Evolutionary conservation across 2,888 invertebrate species (phyloP).

Genomic region (Bombylius discolor): DNA sequence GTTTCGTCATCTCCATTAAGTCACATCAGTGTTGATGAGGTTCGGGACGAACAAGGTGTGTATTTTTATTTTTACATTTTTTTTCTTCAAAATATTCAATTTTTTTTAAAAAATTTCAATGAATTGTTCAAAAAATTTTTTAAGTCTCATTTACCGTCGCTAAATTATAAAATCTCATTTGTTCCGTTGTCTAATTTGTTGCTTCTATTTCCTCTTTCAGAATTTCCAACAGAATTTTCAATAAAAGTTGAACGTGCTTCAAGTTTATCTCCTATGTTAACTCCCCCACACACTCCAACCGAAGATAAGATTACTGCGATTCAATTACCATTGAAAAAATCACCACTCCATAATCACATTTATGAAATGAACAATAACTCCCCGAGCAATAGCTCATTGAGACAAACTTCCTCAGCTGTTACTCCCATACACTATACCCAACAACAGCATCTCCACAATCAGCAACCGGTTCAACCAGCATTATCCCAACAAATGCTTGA

Average conservation of each 20-base stretch:
- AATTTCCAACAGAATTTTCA: conserved; percentile 46
- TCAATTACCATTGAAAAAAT: conserved; percentile 7
- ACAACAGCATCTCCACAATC: conserved; percentile 1
- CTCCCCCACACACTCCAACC: conserved; percentile 62
- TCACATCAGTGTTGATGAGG: conserved; percentile 37
- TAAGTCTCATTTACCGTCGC: too few species aligned
- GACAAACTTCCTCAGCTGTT: background rate
- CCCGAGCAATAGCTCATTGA: too few species aligned
- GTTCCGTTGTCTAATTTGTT: too few species aligned
- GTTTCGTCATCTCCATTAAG: conserved; percentile 36
- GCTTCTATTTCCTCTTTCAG: conserved; percentile 25
- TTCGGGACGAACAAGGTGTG: conserved; percentile 34
- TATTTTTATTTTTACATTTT: conserved; percentile 3
- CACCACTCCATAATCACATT: conserved; percentile 17
- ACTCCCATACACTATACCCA: background rate
- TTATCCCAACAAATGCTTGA: background rate
- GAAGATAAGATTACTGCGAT: conserved; percentile 31
- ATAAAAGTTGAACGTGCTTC: conserved; percentile 50
- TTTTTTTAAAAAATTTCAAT: too few species aligned
- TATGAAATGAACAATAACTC: conserved; percentile 21
- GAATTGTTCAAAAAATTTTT: too few species aligned
- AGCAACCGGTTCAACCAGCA: background rate
- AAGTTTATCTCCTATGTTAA: conserved; percentile 45
- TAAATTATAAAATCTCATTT: too few species aligned
- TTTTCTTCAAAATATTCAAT: too few species aligned